A percentile compares a stretch with the other conserved stretches of the same genome.
Evolutionary conservation across 2,888 invertebrate species (phyloP).

Genomic region (Cataglyphis livida): DNA sequence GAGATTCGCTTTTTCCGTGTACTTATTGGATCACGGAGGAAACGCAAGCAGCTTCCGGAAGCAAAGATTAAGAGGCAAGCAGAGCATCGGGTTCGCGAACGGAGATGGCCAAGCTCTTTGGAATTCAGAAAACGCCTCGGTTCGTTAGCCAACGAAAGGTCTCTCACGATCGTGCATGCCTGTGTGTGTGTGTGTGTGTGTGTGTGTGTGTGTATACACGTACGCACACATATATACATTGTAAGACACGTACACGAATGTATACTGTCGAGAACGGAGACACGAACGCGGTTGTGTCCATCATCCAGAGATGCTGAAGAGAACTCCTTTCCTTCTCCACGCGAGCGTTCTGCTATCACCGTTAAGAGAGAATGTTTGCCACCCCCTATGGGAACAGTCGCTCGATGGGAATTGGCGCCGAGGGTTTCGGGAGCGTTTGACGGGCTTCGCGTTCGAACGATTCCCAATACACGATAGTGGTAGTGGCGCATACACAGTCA

Average conservation of each 20-base stretch:
- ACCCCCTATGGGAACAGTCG: conserved; percentile 41
- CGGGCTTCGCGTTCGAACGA: conserved; percentile 30
- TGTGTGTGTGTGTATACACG: not conserved
- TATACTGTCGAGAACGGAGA: conserved; percentile 33
- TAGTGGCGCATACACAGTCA: conserved; percentile 48
- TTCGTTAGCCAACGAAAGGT: conserved; percentile 78
- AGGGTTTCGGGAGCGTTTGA: conserved; percentile 51
- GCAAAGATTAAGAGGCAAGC: conserved; percentile 72
- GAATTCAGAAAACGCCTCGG: conserved; percentile 79
- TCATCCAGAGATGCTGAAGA: not conserved
- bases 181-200: conserved; percentile 23
- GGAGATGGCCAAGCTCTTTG: conserved; percentile 76
- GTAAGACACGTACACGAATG: conserved; percentile 45
- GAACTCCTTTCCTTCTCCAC: conserved; percentile 3
- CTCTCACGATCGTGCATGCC: conserved; percentile 5
- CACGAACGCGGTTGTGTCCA: conserved; percentile 17
- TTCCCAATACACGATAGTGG: conserved; percentile 30
- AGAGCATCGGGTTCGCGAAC: conserved; percentile 55
- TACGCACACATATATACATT: conserved; percentile 9
- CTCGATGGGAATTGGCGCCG: conserved; percentile 28
- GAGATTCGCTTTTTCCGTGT: conserved; percentile 64
- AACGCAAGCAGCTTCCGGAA: conserved; percentile 71
- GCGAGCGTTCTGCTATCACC: conserved; percentile 12
- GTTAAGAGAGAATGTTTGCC: conserved; percentile 58
- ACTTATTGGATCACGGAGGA: conserved; percentile 71